Evolutionary conservation across 1,140 invertebrate species (phyloP), one percentile per base, ranked within the genome.

Genomic region (Musca vetustissima): DNA sequence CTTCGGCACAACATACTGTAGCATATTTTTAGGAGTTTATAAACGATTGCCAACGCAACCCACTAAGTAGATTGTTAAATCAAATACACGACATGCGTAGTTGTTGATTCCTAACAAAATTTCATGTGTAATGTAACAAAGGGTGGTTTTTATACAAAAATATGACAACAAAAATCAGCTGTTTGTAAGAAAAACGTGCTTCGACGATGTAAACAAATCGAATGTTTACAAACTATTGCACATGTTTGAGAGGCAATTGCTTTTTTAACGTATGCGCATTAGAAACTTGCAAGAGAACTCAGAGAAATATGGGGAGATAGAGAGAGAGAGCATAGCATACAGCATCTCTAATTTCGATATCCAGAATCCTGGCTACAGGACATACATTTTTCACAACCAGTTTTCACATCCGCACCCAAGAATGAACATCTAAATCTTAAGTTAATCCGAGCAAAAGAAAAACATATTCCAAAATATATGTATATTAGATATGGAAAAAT

Each of bases 111-210:
- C n/a, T n/a, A 21, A 8, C 36, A 11, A 43, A 32, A 36, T 1
- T 59, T 11, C 14, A 7, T 59, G 28, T 28, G 28, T 3, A 28
- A 28, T 4, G 8, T 4, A 28, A 8, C 8, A 28, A 9, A 9
- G 17, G n/a, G n/a, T 52, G 0, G 17, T 6, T 19, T 2, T 21
- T 2, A 2, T 52, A 15, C n/a, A 32, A 14, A 25, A 28, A 59
- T 9, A 2, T 2, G 19, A 61, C 9, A 61, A 36, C 57, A 61
- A 61, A 61, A 36, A 61, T 43, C 57, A 61, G 57, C 57, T 61
- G 57, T 36, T 43, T 19, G 9, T 17, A 36, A 11, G 36, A 14
- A 59, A 59, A 59, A 28, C 55, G n/a, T 28, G 55, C 25, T 7
- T 32, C 15, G 9, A 59, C 2, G 8, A 19, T 61, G 57, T 61